A percentile compares a stretch with the other conserved stretches of the same genome.
These are phyloP conservation scores for Heterodera carotae DNA, from an alignment of 1,140 invertebrate genomes.

Conservation along the genomic window DNA sequence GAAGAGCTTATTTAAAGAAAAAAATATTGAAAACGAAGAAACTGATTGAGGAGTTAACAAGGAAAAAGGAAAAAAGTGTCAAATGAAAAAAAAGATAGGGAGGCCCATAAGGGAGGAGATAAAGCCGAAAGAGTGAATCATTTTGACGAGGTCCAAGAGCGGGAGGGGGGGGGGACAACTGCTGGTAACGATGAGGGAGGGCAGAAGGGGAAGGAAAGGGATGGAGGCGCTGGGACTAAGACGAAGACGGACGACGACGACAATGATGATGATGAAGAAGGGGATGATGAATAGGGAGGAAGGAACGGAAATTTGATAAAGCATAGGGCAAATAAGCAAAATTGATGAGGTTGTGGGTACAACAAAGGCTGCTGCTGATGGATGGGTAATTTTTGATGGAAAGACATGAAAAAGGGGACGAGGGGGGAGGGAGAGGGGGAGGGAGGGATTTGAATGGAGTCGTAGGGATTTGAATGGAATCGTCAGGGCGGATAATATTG, in stretches of 20 bases:
- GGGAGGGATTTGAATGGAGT: neutral
- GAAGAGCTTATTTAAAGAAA: slow-evolving; percentile 2
- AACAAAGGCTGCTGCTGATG: too few species aligned
- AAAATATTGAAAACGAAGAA: too few species aligned
- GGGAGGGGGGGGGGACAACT: neutral
- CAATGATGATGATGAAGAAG: too few species aligned
- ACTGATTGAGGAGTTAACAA: neutral
- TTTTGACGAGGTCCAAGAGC: too few species aligned
- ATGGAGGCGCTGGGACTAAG: neutral
- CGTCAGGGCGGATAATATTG: too few species aligned
- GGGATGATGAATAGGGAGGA: neutral
- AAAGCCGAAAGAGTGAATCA: neutral
- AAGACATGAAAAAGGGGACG: too few species aligned
- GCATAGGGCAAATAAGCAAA: neutral
- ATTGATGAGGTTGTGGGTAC: neutral
- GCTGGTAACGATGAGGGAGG: neutral
- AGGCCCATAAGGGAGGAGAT: too few species aligned
- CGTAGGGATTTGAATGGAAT: neutral
- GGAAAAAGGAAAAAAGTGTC: neutral
- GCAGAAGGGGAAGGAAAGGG: too few species aligned
- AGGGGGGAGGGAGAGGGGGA: too few species aligned
- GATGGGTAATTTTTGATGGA: too few species aligned
- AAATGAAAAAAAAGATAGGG: too few species aligned
- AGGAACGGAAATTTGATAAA: neutral
- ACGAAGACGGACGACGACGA: too few species aligned